Conservation (phyloP, 1,140 invertebrate genomes). For the Metaphire vulgaris region DNA sequence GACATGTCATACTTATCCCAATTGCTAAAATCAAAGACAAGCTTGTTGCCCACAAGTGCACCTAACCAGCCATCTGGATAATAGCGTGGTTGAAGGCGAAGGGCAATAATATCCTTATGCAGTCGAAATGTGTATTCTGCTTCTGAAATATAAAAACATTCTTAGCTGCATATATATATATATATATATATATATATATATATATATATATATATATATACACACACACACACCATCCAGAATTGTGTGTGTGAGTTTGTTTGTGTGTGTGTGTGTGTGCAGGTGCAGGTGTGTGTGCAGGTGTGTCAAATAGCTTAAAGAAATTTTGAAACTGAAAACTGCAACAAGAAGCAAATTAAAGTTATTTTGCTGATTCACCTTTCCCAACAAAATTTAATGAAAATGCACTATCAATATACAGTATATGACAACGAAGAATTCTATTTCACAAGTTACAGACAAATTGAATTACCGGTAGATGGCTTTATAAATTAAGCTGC, state of each 20-base stretch:
- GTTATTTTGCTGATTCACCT: too few relatives aligned
- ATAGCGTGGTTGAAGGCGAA: conserved; percentile 41
- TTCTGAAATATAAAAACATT: conserved; percentile 35
- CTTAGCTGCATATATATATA: background rate
- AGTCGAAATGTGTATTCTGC: conserved; percentile 45
- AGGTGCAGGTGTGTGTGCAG: conserved; percentile 4
- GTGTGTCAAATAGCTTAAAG: too few relatives aligned
- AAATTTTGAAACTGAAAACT: too few relatives aligned
- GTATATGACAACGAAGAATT: too few relatives aligned
- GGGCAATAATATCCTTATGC: conserved; percentile 41
- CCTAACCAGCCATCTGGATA: conserved; percentile 48
- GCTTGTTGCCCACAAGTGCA: conserved; percentile 42
- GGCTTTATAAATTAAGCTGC: too few relatives aligned
- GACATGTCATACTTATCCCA: conserved; percentile 14
- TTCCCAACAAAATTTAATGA: too few relatives aligned
- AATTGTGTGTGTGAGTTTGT: background rate
- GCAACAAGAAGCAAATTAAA: too few relatives aligned
- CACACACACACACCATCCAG: too few relatives aligned
- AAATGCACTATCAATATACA: too few relatives aligned
- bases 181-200: conserved; percentile 11
- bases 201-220: conserved; percentile 8
- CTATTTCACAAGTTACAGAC: too few relatives aligned
- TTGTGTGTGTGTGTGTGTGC: conserved; percentile 8
- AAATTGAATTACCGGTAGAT: too few relatives aligned
- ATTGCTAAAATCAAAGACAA: conserved; percentile 44